A percentile compares a stretch with the other conserved stretches of the same genome.
These are phyloP conservation scores for Scolopax mira DNA, from an alignment of 2,113 vertebrate species.

Conservation along the genomic window DNA sequence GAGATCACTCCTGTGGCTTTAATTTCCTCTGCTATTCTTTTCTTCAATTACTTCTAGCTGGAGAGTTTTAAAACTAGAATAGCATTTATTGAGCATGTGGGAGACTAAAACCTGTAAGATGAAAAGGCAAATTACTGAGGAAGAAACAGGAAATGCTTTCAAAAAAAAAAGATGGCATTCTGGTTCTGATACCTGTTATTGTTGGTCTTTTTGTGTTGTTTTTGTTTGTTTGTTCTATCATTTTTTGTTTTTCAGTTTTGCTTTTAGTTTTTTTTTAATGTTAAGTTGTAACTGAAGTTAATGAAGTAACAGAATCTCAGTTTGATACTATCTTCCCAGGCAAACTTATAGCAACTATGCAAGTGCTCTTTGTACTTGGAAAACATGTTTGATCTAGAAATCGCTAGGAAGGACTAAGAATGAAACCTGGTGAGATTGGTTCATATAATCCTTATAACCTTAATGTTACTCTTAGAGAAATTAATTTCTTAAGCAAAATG, in stretches of 20 bases:
- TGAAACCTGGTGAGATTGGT: constrained; percentile 20
- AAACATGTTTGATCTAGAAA: constrained; percentile 47
- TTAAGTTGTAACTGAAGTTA: not conserved
- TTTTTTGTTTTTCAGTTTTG: not conserved
- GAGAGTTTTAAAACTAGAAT: not conserved
- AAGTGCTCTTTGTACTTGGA: constrained; percentile 50
- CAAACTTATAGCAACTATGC: constrained; percentile 20
- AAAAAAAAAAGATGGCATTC: not conserved
- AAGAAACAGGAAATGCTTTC: not conserved
- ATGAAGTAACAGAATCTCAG: constrained; percentile 29
- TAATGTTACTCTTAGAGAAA: not conserved
- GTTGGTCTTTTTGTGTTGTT: not conserved
- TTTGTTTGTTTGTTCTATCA: not conserved
- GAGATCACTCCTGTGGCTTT: not conserved
- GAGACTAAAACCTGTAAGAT: not conserved
- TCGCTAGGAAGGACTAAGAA: constrained; percentile 45
- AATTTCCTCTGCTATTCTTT: not conserved
- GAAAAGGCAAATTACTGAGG: not conserved
- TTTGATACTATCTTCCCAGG: constrained; percentile 33
- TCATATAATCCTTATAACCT: constrained; percentile 24
- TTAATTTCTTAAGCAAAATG: not conserved
- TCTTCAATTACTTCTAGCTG: not conserved
- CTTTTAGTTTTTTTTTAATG: not conserved
- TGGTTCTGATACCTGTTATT: not conserved
- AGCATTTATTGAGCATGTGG: not conserved